Evolutionary conservation across 2,888 invertebrate species (phyloP), one percentile per base, ranked within the genome.

Genomic region (Leptarthrus brevirostris): DNA sequence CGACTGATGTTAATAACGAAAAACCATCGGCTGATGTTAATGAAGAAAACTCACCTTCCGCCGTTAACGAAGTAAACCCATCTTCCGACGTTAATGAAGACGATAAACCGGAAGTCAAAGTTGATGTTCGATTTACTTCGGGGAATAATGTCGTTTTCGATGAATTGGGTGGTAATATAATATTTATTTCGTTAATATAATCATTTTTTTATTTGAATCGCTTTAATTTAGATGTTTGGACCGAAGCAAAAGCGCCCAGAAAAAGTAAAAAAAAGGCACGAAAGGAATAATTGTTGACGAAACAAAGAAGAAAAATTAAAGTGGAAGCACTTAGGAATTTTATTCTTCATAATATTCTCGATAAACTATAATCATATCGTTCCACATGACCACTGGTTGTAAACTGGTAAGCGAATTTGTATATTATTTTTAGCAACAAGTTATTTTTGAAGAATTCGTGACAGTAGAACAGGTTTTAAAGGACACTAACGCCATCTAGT

Each of bases 321-420:
- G n/a, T 16, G 16, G n/a, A 12, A 14, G 44, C 44, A 44, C n/a
- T n/a, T n/a, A n/a, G n/a, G n/a, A n/a, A n/a, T n/a, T n/a, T 12
- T 44, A 8, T 16, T 4, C 44, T 44, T 44, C 44, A 2, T 44
- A 44, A 12, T n/a, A n/a, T 44, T 16, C 12, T 44, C 14, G 3
- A 22, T n/a, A 22, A 54, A 22, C 44, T 44, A 8, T 44, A 4
- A n/a, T 44, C 4, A 30, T 16, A 24, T n/a, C n/a, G n/a, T n/a
- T n/a, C n/a, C n/a, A 34, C 5, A 10, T 10, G 30, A 56, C 30
- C 56, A 30, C 16, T 30, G 56, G 56, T 56, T 56, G 56, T 56
- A 56, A n/a, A 53, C 40, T 61, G 22, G 61, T 61, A 40, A 61
- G 36, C n/a, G n/a, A n/a, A n/a, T n/a, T n/a, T n/a, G n/a, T n/a